A percentile compares a stretch with the other conserved stretches of the same genome.
Evolutionary conservation across 1,140 invertebrate species (phyloP).

Genomic region (Pachyrhynchus sulphureomaculatus): DNA sequence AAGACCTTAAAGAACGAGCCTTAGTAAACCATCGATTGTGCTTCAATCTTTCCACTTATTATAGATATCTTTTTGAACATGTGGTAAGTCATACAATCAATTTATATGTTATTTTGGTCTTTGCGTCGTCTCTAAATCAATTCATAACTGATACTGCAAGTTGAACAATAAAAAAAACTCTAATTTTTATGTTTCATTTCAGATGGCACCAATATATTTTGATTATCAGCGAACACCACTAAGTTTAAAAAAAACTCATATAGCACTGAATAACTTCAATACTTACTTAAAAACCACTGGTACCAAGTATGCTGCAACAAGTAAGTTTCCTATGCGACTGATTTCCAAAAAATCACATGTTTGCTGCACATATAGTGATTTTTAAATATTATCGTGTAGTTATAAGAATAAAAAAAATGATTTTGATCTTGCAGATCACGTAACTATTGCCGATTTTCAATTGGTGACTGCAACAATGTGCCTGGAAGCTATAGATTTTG

Average conservation of each 20-base stretch:
- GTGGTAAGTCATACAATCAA: constrained; percentile 13
- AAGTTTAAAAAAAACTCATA: constrained; percentile 64
- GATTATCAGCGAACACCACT: constrained; percentile 67
- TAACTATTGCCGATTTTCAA: constrained; percentile 75
- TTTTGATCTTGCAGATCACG: constrained; percentile 55
- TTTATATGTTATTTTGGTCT: not conserved
- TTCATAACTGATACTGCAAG: no score
- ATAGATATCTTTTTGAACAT: constrained; percentile 67
- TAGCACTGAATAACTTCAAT: constrained; percentile 66
- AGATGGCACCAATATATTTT: constrained; percentile 74
- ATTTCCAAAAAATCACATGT: not conserved
- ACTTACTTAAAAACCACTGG: constrained; percentile 62
- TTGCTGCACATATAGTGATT: not conserved
- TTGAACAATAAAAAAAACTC: no score
- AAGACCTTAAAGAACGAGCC: constrained; percentile 64
- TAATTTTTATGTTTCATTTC: constrained; percentile 39
- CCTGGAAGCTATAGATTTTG: constrained; percentile 69
- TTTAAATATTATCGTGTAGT: no score
- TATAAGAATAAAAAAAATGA: no score
- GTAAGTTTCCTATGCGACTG: constrained; percentile 47
- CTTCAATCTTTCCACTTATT: constrained; percentile 75
- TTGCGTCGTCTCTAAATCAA: not conserved
- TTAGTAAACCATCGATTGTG: constrained; percentile 73
- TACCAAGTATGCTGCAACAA: constrained; percentile 64
- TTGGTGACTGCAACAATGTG: constrained; percentile 69